These are phyloP conservation scores for Polydesmus complanatus DNA, from an alignment of 2,888 invertebrate species.

Conservation along the genomic window DNA sequence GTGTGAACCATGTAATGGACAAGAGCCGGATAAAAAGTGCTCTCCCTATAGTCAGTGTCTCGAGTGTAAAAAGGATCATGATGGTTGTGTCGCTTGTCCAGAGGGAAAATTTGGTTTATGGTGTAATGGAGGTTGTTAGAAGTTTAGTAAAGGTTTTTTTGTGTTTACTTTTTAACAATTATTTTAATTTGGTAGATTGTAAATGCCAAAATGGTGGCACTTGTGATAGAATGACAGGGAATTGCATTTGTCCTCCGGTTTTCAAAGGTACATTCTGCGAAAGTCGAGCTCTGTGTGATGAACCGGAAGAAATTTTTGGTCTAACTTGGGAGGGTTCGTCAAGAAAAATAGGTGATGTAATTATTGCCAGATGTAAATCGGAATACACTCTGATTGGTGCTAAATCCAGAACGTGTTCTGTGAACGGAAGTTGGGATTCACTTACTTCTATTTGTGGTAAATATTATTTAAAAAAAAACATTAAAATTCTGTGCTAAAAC, in stretches of 20 bases:
- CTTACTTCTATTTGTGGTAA: conserved; percentile 11
- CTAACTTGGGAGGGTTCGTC: neutral
- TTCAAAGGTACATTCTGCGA: conserved; percentile 19
- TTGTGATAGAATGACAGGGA: conserved; percentile 16
- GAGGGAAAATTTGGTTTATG: conserved; percentile 19
- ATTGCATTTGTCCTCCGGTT: conserved; percentile 15
- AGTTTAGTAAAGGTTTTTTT: neutral
- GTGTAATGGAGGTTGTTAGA: conserved; percentile 20
- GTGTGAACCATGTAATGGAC: conserved; percentile 20
- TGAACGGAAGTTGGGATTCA: conserved; percentile 6
- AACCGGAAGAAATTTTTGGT: conserved; percentile 1
- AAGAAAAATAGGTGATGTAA: conserved; percentile 1
- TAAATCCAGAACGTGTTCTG: conserved; percentile 3
- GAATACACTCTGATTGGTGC: conserved; percentile 4
- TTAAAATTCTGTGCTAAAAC: neutral
- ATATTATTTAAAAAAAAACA: neutral
- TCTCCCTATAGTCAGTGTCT: conserved; percentile 14
- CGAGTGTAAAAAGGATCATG: conserved; percentile 16
- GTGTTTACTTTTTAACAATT: neutral
- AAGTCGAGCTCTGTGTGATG: conserved; percentile 2
- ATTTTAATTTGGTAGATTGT: conserved; percentile 16
- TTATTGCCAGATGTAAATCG: neutral
- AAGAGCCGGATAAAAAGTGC: conserved; percentile 17
- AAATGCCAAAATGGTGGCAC: conserved; percentile 19
- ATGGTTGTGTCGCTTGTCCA: conserved; percentile 19